phyloP scores from a whole-genome alignment of 2,113 vertebrate genomes.

The Phainopepla nitens region DNA sequence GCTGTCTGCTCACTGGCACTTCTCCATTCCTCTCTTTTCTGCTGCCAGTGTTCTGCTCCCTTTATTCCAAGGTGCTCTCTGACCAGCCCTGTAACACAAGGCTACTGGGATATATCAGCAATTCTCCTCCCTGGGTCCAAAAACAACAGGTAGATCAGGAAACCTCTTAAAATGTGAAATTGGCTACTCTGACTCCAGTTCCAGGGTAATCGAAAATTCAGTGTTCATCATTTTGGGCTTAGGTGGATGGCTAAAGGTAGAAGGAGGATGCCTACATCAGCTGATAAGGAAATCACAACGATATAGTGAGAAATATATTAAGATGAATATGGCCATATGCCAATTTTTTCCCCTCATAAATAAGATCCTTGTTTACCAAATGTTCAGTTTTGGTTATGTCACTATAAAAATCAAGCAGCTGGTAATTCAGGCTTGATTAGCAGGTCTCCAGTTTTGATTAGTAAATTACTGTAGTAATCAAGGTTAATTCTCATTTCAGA shows the following conservation, averaged over 20 bases:
- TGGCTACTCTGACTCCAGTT: not conserved
- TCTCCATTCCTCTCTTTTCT: not conserved
- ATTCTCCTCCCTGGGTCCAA: not conserved
- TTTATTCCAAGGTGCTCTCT: not conserved
- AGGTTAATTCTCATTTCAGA: conserved; percentile 80
- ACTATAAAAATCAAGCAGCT: conserved; percentile 80
- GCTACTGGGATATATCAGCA: accelerated
- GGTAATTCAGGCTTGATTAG: conserved; percentile 83
- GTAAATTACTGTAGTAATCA: conserved; percentile 81
- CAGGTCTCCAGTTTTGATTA: conserved; percentile 85
- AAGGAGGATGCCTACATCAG: not conserved
- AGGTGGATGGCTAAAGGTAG: not conserved
- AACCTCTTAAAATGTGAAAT: not conserved
- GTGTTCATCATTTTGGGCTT: not conserved
- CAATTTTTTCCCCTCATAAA: not conserved
- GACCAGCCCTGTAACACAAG: not conserved
- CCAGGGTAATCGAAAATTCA: not conserved
- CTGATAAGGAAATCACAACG: not conserved
- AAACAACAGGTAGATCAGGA: not conserved
- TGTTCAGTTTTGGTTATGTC: conserved; percentile 77
- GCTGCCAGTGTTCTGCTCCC: not conserved
- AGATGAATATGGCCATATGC: conserved; percentile 13
- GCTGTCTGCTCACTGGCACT: not conserved
- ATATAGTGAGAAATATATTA: not conserved
- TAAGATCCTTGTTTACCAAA: conserved; percentile 75